A percentile compares a stretch with the other conserved stretches of the same genome.
phyloP scores from a whole-genome alignment of 2,113 vertebrate species.

The Sinocyclocheilus maitianheensis region DNA sequence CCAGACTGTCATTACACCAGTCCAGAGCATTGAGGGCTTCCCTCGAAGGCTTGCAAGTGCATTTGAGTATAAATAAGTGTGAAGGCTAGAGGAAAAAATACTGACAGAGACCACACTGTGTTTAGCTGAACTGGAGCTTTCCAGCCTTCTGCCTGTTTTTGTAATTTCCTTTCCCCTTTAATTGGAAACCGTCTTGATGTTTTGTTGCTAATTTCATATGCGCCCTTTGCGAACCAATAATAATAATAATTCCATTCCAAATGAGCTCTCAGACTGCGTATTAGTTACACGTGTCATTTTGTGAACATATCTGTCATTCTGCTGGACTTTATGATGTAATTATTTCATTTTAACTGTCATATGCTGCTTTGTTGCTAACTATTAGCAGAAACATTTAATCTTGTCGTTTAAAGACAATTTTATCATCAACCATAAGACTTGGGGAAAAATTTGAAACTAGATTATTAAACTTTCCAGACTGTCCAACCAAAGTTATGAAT shows the following conservation, averaged over 20 bases:
- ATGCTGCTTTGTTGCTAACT: neutral
- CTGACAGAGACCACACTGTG: slow-evolving; percentile 35
- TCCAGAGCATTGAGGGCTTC: slow-evolving; percentile 68
- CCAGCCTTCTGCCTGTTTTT: slow-evolving; percentile 35
- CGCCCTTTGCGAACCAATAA: neutral
- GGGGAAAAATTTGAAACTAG: no score
- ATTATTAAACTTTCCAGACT: neutral
- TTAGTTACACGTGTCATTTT: neutral
- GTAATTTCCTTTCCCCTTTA: slow-evolving; percentile 11
- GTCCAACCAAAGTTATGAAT: neutral
- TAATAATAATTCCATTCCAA: slow-evolving; percentile 3
- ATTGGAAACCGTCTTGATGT: slow-evolving; percentile 12
- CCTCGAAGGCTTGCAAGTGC: slow-evolving; percentile 70
- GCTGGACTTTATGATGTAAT: neutral
- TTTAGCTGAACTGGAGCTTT: slow-evolving; percentile 16
- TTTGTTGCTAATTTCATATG: slow-evolving; percentile 39
- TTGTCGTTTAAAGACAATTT: neutral
- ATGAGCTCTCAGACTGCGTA: neutral
- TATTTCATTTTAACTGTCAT: neutral
- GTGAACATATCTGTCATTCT: neutral
- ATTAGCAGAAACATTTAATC: neutral
- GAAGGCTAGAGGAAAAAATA: slow-evolving; percentile 65
- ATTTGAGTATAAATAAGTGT: slow-evolving; percentile 71
- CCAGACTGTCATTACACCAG: slow-evolving; percentile 47
- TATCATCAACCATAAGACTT: neutral